A percentile compares a stretch with the other conserved stretches of the same genome.
Conservation (phyloP, 2,888 invertebrate species). For the Pseudanteris insignis region DNA sequence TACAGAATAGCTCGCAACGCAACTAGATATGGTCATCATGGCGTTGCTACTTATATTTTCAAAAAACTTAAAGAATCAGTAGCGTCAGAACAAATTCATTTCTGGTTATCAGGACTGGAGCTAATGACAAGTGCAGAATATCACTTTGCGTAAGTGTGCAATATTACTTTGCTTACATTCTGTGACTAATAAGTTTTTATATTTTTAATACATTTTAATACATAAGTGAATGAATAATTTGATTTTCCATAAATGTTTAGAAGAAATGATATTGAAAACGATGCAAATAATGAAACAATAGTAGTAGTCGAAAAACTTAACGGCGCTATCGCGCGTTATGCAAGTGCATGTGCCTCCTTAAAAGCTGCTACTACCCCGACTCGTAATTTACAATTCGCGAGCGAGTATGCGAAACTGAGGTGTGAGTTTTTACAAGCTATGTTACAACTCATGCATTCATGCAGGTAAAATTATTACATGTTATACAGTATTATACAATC, state of each 20-base stretch:
- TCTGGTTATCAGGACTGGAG: slow-evolving; percentile 86
- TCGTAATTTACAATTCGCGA: slow-evolving; percentile 76
- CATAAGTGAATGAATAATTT: too few relatives aligned
- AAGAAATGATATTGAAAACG: slow-evolving; percentile 51
- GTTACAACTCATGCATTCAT: slow-evolving; percentile 75
- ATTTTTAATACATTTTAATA: too few relatives aligned
- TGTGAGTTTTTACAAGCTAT: slow-evolving; percentile 78
- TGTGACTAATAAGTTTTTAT: too few relatives aligned
- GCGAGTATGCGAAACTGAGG: slow-evolving; percentile 80
- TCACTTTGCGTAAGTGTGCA: slow-evolving; percentile 70
- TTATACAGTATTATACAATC: too few relatives aligned
- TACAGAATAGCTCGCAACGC: slow-evolving; percentile 89
- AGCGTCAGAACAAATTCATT: slow-evolving; percentile 87
- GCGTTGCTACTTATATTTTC: slow-evolving; percentile 75
- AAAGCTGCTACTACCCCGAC: slow-evolving; percentile 76
- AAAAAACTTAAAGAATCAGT: slow-evolving; percentile 74
- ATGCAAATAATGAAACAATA: slow-evolving; percentile 49
- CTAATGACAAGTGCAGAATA: slow-evolving; percentile 80
- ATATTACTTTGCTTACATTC: too few relatives aligned
- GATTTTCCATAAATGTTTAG: too few relatives aligned
- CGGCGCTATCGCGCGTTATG: slow-evolving; percentile 60
- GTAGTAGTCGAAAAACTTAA: slow-evolving; percentile 60
- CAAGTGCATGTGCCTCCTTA: slow-evolving; percentile 64
- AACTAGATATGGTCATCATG: slow-evolving; percentile 84
- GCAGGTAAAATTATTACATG: slow-evolving; percentile 64